Conservation (phyloP, 2,888 invertebrate species). For the Hyalella azteca region DNA sequence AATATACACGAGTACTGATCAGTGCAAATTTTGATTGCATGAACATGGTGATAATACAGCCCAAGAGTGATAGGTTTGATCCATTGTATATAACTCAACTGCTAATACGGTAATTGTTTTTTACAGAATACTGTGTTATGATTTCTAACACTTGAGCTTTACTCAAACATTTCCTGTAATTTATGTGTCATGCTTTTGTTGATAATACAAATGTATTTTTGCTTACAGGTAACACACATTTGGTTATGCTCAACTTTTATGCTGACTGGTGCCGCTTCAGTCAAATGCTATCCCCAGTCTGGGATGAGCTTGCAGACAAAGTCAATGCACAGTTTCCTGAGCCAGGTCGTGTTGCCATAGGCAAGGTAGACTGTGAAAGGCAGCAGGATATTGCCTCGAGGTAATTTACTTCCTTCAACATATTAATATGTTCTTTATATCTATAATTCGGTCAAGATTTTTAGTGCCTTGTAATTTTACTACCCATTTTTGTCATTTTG, state of each 20-base stretch:
- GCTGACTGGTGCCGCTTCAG: slow-evolving; percentile 99
- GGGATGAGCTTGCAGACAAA: slow-evolving; percentile 83
- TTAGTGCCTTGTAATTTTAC: too few species aligned
- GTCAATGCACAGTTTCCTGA: slow-evolving; percentile 71
- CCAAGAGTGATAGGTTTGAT: background rate
- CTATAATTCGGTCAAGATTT: too few species aligned
- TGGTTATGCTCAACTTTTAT: slow-evolving; percentile 98
- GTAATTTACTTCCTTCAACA: too few species aligned
- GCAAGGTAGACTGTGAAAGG: slow-evolving; percentile 95
- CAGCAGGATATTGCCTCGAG: slow-evolving; percentile 69
- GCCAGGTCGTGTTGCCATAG: slow-evolving; percentile 84
- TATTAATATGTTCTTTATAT: too few species aligned
- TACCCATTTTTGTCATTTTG: too few species aligned
- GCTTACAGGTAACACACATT: slow-evolving; percentile 87
- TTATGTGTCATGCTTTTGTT: too few species aligned
- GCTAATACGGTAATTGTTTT: background rate
- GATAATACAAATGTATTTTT: too few species aligned
- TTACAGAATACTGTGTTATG: background rate
- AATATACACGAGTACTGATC: too few species aligned
- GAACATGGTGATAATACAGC: too few species aligned
- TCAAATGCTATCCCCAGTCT: slow-evolving; percentile 93
- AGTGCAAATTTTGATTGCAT: too few species aligned
- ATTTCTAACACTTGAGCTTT: background rate
- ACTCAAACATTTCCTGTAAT: background rate
- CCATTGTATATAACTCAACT: background rate